A percentile compares a stretch with the other conserved stretches of the same genome.
These are phyloP conservation scores for Bombus superbus DNA, from an alignment of 1,140 invertebrate species.

Conservation along the genomic window DNA sequence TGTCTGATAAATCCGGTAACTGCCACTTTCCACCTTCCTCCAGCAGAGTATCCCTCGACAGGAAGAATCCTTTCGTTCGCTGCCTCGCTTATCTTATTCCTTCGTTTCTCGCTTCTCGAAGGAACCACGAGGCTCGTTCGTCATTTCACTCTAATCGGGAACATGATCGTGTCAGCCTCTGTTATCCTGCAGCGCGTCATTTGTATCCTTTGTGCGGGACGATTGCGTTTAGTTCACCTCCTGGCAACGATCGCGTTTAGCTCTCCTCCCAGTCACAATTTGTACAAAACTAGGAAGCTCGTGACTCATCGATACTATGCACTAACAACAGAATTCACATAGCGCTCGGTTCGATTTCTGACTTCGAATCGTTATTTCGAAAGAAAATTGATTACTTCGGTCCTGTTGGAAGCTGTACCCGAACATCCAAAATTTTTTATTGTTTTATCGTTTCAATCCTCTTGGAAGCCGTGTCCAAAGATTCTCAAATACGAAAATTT, in stretches of 20 bases:
- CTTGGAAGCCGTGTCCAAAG: neutral
- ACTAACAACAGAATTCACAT: neutral
- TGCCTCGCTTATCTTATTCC: neutral
- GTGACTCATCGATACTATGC: slow-evolving; percentile 7
- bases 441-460: neutral
- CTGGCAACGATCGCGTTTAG: neutral
- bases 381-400: neutral
- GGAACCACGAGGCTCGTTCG: slow-evolving; percentile 26
- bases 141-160: slow-evolving; percentile 40
- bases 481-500: neutral
- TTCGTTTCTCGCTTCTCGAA: slow-evolving; percentile 1
- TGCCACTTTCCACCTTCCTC: neutral
- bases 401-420: neutral
- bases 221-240: neutral
- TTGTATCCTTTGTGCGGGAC: neutral
- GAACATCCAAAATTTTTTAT: neutral
- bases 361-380: neutral
- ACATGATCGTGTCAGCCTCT: neutral
- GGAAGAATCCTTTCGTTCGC: slow-evolving; percentile 10
- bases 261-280: neutral
- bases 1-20: neutral
- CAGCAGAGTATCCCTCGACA: neutral
- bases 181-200: slow-evolving; percentile 17
- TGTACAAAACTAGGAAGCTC: neutral
- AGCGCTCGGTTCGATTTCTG: neutral